phyloP scores from a whole-genome alignment of 2,888 invertebrate genomes.

The Allygus modestus region DNA sequence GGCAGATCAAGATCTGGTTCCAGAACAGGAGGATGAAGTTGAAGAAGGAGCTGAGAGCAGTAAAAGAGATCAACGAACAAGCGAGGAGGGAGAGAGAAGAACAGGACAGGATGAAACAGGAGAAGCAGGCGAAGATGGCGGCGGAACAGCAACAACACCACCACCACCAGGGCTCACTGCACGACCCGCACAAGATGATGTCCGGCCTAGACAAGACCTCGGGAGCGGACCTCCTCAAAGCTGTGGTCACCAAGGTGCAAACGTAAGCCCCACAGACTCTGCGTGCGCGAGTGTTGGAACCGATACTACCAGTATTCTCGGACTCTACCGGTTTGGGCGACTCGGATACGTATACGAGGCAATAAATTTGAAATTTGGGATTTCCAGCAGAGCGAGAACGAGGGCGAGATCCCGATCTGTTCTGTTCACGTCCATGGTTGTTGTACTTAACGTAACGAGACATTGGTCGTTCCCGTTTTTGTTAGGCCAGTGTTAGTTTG shows the following conservation, averaged over 20 bases:
- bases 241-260: constrained; percentile 75
- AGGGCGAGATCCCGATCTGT: not conserved
- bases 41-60: constrained; percentile 71
- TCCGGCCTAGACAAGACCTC: constrained; percentile 82
- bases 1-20: constrained; percentile 98
- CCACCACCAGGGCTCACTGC: constrained; percentile 70
- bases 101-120: constrained; percentile 94
- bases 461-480: constrained; percentile 28
- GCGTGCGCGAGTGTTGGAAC: constrained; percentile 33
- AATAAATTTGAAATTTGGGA: constrained; percentile 65
- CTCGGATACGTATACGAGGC: constrained; percentile 69
- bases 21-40: constrained; percentile 81
- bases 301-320: constrained; percentile 52
- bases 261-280: constrained; percentile 68
- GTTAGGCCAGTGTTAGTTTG: constrained; percentile 57
- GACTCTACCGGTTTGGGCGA: constrained; percentile 63
- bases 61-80: constrained; percentile 97
- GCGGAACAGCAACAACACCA: constrained; percentile 78
- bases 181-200: constrained; percentile 72
- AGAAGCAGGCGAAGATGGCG: constrained; percentile 86
- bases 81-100: constrained; percentile 94
- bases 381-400: constrained; percentile 27
- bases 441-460: constrained; percentile 39
- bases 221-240: constrained; percentile 86
- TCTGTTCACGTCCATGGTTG: constrained; percentile 41